phyloP scores from a whole-genome alignment of 2,113 vertebrate genomes.

The Aphyosemion australe region DNA sequence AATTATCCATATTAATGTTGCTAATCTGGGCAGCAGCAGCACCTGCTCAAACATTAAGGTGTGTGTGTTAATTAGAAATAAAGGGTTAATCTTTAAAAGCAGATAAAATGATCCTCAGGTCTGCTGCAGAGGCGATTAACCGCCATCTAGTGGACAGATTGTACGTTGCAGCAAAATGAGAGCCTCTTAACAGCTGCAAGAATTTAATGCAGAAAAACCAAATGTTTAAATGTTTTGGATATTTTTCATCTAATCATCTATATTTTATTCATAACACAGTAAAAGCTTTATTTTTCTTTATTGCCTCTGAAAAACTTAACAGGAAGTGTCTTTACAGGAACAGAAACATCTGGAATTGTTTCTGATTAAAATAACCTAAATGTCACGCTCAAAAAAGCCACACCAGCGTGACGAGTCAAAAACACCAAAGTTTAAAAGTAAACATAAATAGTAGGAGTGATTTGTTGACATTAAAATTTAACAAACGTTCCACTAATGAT shows the following conservation, averaged over 20 bases:
- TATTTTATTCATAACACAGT: neutral
- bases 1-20: neutral
- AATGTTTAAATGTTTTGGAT: too few relatives aligned
- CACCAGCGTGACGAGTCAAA: neutral
- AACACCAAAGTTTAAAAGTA: neutral
- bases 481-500: constrained; percentile 6
- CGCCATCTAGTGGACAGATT: constrained; percentile 48
- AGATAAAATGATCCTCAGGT: neutral
- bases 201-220: too few relatives aligned
- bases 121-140: constrained; percentile 27
- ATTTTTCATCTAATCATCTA: too few relatives aligned
- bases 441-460: neutral
- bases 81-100: neutral
- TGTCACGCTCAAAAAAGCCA: neutral
- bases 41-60: neutral
- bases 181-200: neutral
- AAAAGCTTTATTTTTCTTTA: neutral
- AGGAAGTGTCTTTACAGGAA: neutral
- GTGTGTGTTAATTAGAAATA: neutral
- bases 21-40: neutral
- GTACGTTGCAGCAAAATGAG: neutral
- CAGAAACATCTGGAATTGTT: neutral
- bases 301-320: neutral
- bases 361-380: neutral
- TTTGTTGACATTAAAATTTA: constrained; percentile 24